phyloP scores from a whole-genome alignment of 2,888 invertebrate species.

The Eupeodes luniger region DNA sequence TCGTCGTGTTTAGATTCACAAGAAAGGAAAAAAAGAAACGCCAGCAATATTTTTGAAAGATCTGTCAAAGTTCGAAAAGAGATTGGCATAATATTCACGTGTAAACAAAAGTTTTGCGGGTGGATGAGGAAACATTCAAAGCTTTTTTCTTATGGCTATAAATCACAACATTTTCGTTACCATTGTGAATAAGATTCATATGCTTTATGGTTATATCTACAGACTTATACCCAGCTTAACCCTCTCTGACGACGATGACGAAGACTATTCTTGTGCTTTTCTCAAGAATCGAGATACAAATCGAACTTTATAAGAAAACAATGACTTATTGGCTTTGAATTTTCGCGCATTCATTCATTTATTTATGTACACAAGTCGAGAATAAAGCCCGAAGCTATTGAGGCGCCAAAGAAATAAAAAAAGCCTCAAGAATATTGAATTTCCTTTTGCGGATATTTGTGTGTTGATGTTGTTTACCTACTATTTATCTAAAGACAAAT shows the following conservation, averaged over 20 bases:
- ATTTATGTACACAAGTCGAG: background rate
- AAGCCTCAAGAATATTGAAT: conserved; percentile 54
- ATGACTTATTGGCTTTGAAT: conserved; percentile 21
- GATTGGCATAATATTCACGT: background rate
- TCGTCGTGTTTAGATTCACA: no score
- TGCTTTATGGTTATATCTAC: conserved; percentile 1
- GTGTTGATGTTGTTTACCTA: background rate
- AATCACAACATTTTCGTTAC: background rate
- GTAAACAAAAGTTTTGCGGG: conserved; percentile 11
- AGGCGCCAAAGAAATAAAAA: conserved; percentile 40
- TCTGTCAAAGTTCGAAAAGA: conserved; percentile 31
- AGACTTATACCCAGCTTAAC: background rate
- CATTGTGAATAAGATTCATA: background rate
- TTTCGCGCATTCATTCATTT: background rate
- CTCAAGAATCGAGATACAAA: conserved; percentile 6
- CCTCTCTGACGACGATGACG: background rate
- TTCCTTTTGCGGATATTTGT: conserved; percentile 35
- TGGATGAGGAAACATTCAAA: conserved; percentile 7
- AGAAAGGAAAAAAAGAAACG: background rate
- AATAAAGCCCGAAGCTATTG: conserved; percentile 22
- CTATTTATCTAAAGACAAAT: conserved; percentile 13
- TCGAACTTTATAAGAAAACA: conserved; percentile 23
- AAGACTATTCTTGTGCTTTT: conserved; percentile 1
- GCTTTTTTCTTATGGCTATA: conserved; percentile 9
- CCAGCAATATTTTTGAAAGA: background rate